phyloP scores from a whole-genome alignment of 2,888 invertebrate species.

The Himalopsyche tibetana region DNA sequence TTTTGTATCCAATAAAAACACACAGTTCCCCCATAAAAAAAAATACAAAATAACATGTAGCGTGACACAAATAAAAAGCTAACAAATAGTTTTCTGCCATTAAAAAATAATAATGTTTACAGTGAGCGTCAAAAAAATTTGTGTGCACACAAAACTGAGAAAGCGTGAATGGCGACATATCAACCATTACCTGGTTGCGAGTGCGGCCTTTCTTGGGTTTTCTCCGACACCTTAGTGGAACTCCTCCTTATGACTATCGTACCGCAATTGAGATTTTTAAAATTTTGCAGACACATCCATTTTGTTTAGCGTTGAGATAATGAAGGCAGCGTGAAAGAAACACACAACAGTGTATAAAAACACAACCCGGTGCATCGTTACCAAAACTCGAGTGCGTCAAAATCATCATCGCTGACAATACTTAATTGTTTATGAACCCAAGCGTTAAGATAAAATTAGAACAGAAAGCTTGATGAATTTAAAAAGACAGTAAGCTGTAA shows the following conservation, averaged over 20 bases:
- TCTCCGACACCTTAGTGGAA: constrained; percentile 78
- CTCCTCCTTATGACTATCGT: constrained; percentile 77
- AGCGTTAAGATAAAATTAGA: not conserved
- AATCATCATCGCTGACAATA: constrained; percentile 32
- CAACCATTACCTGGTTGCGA: constrained; percentile 77
- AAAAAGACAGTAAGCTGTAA: constrained; percentile 20
- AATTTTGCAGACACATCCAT: constrained; percentile 40
- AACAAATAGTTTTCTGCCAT: too few relatives aligned
- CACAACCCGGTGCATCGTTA: constrained; percentile 57
- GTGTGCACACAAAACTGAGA: not conserved
- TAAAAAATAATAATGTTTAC: too few relatives aligned
- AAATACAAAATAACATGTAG: too few relatives aligned
- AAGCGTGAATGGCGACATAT: constrained; percentile 55
- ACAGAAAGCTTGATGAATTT: constrained; percentile 2
- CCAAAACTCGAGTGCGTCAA: constrained; percentile 46
- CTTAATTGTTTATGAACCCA: not conserved
- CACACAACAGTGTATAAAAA: constrained; percentile 55
- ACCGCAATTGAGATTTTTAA: constrained; percentile 36
- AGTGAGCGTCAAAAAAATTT: not conserved
- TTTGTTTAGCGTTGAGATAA: constrained; percentile 44
- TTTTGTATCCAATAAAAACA: too few relatives aligned
- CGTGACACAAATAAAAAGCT: too few relatives aligned
- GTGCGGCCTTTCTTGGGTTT: constrained; percentile 78
- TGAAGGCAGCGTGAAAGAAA: constrained; percentile 66
- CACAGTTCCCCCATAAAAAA: too few relatives aligned